These are phyloP conservation scores for Oncopeltus fasciatus DNA, from an alignment of 1,140 invertebrate genomes.

Conservation along the genomic window DNA sequence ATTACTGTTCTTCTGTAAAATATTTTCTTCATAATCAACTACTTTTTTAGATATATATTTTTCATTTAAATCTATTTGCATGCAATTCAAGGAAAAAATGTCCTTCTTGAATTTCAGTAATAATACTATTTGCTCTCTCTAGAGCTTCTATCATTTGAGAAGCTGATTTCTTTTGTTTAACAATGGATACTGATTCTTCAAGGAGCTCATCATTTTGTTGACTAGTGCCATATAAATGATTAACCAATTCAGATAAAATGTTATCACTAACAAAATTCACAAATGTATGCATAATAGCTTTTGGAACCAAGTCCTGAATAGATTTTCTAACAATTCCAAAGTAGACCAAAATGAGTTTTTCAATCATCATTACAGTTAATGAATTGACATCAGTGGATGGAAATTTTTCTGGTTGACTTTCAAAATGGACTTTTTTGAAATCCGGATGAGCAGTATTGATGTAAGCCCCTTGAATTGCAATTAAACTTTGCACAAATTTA, in stretches of 20 bases:
- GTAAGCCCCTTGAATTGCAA: conserved; percentile 51
- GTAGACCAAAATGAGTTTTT: conserved; percentile 22
- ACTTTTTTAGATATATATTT: no score
- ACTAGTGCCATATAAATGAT: conserved; percentile 17
- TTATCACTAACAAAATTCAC: conserved; percentile 21
- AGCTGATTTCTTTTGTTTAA: conserved; percentile 7
- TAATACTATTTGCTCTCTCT: conserved; percentile 12
- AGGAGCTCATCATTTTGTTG: conserved; percentile 6
- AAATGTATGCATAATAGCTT: conserved; percentile 24
- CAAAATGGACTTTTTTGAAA: neutral
- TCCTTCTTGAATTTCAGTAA: conserved; percentile 10
- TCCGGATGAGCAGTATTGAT: conserved; percentile 65
- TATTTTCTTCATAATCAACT: no score
- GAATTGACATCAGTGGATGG: neutral
- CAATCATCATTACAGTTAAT: conserved; percentile 11
- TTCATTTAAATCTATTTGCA: no score
- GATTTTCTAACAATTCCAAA: conserved; percentile 22
- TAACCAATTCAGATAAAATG: conserved; percentile 19
- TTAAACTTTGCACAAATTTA: conserved; percentile 48
- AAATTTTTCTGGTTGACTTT: neutral
- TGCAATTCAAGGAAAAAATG: neutral
- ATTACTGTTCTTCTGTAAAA: no score
- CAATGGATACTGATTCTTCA: conserved; percentile 11
- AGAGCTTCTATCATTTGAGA: neutral
- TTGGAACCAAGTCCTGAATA: conserved; percentile 23